Evolutionary conservation across 1,140 invertebrate genomes (phyloP).

Genomic region (Cardiocondyla obscurior): DNA sequence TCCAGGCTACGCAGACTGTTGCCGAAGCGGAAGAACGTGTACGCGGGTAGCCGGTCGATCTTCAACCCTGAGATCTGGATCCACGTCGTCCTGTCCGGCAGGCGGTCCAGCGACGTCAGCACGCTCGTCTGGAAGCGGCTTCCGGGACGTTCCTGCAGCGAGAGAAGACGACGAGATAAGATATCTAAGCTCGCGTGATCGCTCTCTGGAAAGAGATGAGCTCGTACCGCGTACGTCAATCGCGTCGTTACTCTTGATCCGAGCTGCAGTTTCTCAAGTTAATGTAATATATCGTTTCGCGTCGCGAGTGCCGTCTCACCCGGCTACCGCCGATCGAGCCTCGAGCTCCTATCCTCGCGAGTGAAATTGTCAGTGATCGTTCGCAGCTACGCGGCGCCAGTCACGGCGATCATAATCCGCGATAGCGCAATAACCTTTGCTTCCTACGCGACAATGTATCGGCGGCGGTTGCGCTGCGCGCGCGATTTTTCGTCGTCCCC

Average conservation of each 20-base stretch:
- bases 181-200: not conserved
- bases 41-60: conserved; percentile 62
- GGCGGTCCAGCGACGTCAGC: conserved; percentile 64
- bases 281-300: too few relatives aligned
- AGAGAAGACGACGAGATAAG: not conserved
- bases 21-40: conserved; percentile 75
- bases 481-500: not conserved
- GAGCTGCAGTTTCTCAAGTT: too few relatives aligned
- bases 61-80: conserved; percentile 66
- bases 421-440: not conserved
- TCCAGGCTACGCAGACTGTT: conserved; percentile 73
- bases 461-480: not conserved
- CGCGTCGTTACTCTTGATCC: too few relatives aligned
- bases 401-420: not conserved
- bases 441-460: not conserved
- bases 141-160: conserved; percentile 34
- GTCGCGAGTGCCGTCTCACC: too few relatives aligned
- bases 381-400: not conserved
- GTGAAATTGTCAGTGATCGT: not conserved
- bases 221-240: too few relatives aligned
- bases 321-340: too few relatives aligned
- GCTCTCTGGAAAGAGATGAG: not conserved
- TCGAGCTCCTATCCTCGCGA: not conserved
- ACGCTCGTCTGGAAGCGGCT: conserved; percentile 56
- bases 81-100: conserved; percentile 73